Conservation (phyloP, 2,888 invertebrate genomes). For the Callyntrura guangdongensis region DNA sequence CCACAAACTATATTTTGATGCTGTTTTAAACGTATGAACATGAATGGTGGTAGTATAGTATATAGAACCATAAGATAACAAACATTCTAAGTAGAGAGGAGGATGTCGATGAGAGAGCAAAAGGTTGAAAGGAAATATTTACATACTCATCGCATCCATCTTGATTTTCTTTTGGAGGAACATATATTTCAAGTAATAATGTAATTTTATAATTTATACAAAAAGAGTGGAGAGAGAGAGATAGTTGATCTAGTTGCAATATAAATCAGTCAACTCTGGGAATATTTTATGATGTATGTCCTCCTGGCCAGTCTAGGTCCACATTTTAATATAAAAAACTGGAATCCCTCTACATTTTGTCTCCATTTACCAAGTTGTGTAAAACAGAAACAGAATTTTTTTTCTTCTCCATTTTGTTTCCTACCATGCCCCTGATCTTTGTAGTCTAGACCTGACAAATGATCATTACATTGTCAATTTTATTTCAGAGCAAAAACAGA, state of each 20-base stretch:
- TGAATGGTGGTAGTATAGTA: background rate
- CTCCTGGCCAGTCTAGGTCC: background rate
- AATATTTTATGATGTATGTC: background rate
- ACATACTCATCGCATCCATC: slow-evolving; percentile 43
- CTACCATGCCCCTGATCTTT: background rate
- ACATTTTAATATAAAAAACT: background rate
- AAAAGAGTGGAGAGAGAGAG: background rate
- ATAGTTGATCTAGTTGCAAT: slow-evolving; percentile 3
- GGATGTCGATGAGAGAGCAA: background rate
- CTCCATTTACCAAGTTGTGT: background rate
- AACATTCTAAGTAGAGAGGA: background rate
- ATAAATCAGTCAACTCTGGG: slow-evolving; percentile 23
- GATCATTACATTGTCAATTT: slow-evolving; percentile 32
- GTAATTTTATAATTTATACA: slow-evolving; percentile 10
- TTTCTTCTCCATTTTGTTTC: background rate
- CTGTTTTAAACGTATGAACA: background rate
- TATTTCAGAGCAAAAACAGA: background rate
- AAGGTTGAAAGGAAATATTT: slow-evolving; percentile 13
- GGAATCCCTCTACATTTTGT: background rate
- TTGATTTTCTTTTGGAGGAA: background rate
- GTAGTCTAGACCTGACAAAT: background rate
- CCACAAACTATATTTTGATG: background rate
- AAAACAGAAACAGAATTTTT: slow-evolving; percentile 15
- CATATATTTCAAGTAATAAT: slow-evolving; percentile 1
- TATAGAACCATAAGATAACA: background rate